These are phyloP conservation scores for Caiman crocodilus DNA, from an alignment of 2,797 vertebrate species.

Conservation along the genomic window DNA sequence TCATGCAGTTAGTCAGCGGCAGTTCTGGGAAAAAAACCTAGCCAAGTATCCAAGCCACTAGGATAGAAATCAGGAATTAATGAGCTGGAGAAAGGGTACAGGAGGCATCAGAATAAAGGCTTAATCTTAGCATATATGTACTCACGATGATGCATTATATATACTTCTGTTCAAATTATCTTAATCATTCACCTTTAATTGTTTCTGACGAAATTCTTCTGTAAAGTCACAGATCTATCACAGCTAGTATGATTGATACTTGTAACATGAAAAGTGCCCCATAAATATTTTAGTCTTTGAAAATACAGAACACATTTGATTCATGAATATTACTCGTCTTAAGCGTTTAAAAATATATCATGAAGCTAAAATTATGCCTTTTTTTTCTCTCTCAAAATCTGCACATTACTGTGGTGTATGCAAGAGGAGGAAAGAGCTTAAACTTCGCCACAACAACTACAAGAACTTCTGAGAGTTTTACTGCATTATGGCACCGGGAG, in stretches of 20 bases:
- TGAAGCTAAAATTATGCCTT: background rate
- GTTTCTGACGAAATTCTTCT: too few species aligned
- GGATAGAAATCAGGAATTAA: background rate
- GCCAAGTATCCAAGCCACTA: background rate
- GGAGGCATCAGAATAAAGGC: background rate
- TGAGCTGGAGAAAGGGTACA: background rate
- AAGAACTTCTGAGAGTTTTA: background rate
- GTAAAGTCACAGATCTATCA: too few species aligned
- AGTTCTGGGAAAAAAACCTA: background rate
- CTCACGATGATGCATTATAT: too few species aligned
- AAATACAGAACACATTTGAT: too few species aligned
- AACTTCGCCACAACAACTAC: background rate
- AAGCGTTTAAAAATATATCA: background rate
- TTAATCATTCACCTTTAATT: too few species aligned
- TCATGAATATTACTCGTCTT: too few species aligned
- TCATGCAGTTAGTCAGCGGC: background rate
- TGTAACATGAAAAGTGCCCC: too few species aligned
- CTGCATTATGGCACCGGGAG: background rate
- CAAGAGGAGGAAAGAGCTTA: background rate
- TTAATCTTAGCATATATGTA: background rate
- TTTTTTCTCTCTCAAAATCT: background rate
- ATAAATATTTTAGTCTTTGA: too few species aligned
- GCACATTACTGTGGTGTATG: background rate
- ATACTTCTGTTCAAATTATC: too few species aligned
- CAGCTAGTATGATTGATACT: too few species aligned